A percentile compares a stretch with the other conserved stretches of the same genome.
Conservation (phyloP, 2,113 vertebrate species). For the Camelus bactrianus region DNA sequence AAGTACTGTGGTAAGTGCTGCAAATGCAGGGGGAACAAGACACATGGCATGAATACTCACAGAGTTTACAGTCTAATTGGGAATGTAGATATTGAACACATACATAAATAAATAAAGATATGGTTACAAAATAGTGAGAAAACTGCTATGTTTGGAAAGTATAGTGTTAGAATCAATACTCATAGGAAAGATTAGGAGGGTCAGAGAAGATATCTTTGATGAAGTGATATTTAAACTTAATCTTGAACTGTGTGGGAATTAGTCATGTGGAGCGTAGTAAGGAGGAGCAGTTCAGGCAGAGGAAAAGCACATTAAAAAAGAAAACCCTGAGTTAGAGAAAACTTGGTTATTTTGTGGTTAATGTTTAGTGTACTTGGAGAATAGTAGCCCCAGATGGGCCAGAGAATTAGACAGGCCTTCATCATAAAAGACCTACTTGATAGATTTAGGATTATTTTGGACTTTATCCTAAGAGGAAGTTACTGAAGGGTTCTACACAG, state of each 20-base stretch:
- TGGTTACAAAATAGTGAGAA: neutral
- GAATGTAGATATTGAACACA: neutral
- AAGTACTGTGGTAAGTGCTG: neutral
- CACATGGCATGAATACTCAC: neutral
- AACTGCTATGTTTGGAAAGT: neutral
- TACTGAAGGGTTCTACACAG: neutral
- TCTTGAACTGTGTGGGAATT: neutral
- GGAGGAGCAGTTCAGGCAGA: neutral
- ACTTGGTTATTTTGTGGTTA: neutral
- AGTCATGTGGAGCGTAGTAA: neutral
- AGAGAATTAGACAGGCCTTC: neutral
- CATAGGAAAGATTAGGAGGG: neutral
- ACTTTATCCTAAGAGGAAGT: neutral
- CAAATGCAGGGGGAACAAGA: neutral
- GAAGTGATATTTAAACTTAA: neutral
- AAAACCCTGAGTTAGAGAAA: neutral
- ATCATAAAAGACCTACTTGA: neutral
- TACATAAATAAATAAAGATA: neutral
- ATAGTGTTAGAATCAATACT: neutral
- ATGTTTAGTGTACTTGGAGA: neutral
- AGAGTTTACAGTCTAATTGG: neutral
- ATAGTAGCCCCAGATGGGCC: neutral
- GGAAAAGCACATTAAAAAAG: neutral
- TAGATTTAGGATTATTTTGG: constrained; percentile 19
- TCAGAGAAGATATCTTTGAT: neutral